Percentiles rank a stretch among this genome's conserved stretches.
These are phyloP conservation scores for Chaenogobius annularis DNA, from an alignment of 2,113 vertebrate species.

Conservation along the genomic window DNA sequence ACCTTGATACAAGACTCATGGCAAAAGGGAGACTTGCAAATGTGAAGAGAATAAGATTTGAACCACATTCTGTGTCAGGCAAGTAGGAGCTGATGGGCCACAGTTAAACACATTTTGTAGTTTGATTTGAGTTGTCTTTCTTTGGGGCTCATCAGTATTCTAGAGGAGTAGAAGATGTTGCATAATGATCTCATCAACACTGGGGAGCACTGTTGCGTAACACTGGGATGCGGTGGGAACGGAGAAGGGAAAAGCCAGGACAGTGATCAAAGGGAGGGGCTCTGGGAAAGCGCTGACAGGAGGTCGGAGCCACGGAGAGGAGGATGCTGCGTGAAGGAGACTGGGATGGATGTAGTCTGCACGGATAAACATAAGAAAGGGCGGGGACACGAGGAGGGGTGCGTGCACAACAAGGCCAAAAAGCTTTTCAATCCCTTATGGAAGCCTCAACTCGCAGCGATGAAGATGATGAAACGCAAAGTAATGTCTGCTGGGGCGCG, in stretches of 20 bases:
- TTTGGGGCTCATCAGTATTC: conserved; percentile 69
- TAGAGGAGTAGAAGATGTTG: conserved; percentile 66
- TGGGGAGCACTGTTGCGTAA: conserved; percentile 72
- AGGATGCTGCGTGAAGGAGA: conserved; percentile 1
- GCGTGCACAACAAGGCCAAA: conserved; percentile 29
- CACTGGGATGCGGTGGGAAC: conserved; percentile 32
- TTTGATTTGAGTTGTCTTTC: conserved; percentile 19
- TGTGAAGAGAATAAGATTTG: conserved; percentile 20
- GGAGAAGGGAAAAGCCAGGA: conserved; percentile 8
- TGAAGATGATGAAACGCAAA: conserved; percentile 60
- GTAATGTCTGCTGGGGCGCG: conserved; percentile 51
- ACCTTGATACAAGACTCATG: conserved; percentile 41
- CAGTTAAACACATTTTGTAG: neutral
- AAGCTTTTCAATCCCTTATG: conserved; percentile 8
- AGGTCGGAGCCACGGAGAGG: neutral
- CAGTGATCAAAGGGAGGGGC: conserved; percentile 22
- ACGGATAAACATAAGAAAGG: conserved; percentile 23
- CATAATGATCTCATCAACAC: conserved; percentile 73
- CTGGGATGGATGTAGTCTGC: conserved; percentile 13
- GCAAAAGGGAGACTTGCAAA: neutral
- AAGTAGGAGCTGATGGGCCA: neutral
- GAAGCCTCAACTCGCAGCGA: neutral
- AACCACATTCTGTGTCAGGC: neutral
- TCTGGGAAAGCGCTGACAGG: conserved; percentile 7
- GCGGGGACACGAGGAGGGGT: neutral